A percentile compares a stretch with the other conserved stretches of the same genome.
Evolutionary conservation across 2,888 invertebrate genomes (phyloP).

Genomic region (Calliphora vomitoria): DNA sequence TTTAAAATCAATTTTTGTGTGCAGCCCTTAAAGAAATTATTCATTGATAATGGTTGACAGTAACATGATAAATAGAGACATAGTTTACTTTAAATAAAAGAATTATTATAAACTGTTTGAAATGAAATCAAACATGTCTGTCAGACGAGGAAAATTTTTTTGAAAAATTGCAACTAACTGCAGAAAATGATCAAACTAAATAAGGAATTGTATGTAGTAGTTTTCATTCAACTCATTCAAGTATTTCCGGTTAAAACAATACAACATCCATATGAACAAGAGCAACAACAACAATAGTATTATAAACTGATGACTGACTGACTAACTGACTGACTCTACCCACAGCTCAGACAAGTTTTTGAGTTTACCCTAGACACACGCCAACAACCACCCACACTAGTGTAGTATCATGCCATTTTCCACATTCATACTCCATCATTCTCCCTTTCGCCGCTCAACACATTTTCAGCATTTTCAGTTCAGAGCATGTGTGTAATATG

Average conservation of each 20-base stretch:
- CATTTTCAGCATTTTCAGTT: slow-evolving; percentile 8
- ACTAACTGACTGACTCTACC: slow-evolving; percentile 48
- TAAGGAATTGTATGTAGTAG: slow-evolving; percentile 39
- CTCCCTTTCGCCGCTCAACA: neutral
- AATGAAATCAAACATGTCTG: slow-evolving; percentile 17
- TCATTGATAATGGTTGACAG: neutral
- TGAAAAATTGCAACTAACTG: slow-evolving; percentile 27
- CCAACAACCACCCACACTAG: slow-evolving; percentile 25
- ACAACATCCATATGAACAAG: slow-evolving; percentile 18
- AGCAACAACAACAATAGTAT: slow-evolving; percentile 35
- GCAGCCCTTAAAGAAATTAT: too few species aligned
- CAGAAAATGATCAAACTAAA: slow-evolving; percentile 10
- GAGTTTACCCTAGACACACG: slow-evolving; percentile 6
- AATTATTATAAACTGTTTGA: neutral
- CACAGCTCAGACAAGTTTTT: slow-evolving; percentile 43
- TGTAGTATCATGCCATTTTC: slow-evolving; percentile 12
- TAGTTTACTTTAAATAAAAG: too few species aligned
- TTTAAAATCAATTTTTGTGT: too few species aligned
- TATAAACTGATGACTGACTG: slow-evolving; percentile 48
- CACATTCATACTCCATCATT: neutral
- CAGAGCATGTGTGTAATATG: slow-evolving; percentile 13
- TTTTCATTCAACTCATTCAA: slow-evolving; percentile 58
- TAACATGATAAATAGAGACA: too few species aligned
- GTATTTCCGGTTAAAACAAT: slow-evolving; percentile 68
- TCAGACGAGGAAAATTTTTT: slow-evolving; percentile 19